phyloP scores from a whole-genome alignment of 2,797 vertebrate genomes.

The Florisuga fusca region DNA sequence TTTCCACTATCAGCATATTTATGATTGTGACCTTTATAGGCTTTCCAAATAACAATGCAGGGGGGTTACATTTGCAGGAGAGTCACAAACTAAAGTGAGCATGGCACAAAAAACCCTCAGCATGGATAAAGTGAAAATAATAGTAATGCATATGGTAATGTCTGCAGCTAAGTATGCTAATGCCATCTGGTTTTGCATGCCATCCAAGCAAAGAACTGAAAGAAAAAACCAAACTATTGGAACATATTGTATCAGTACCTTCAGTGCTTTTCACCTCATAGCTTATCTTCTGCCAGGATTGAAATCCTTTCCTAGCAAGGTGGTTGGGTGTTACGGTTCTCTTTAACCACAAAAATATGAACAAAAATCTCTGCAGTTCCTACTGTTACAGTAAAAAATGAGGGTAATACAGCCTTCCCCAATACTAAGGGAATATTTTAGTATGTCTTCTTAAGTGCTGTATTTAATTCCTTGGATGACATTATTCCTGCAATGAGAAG shows the following conservation, averaged over 20 bases:
- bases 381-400: neutral
- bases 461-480: constrained; percentile 23
- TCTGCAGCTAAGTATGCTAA: neutral
- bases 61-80: neutral
- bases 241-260: neutral
- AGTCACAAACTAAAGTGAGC: neutral
- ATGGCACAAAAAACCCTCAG: rapidly evolving
- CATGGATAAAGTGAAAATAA: neutral
- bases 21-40: neutral
- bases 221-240: neutral
- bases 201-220: neutral
- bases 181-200: neutral
- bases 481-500: neutral
- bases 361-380: neutral
- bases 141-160: neutral
- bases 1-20: neutral
- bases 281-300: neutral
- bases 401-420: neutral
- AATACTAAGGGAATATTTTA: neutral
- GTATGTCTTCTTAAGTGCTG: neutral
- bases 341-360: neutral
- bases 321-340: neutral
- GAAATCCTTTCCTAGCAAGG: neutral
- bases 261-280: neutral
- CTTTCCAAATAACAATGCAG: neutral